Evolutionary conservation across 2,888 invertebrate species (phyloP), one percentile per base, ranked within the genome.

Genomic region (Drepana falcataria): DNA sequence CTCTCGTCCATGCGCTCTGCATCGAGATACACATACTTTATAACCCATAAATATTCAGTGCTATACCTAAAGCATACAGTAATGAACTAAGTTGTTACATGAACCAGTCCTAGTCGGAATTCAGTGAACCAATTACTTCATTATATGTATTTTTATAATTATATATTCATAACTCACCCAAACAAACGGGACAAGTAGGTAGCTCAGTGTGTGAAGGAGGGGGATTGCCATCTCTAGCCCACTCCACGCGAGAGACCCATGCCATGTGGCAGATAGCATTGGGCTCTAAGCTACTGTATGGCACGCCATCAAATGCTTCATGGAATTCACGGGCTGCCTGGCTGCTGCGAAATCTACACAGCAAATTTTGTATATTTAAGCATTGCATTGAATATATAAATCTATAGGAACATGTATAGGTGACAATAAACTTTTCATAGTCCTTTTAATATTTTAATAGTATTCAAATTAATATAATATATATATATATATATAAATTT

Each of bases 1-100:
- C 98, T 98, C 87, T 99, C 99, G 84, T 99, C 99, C 99, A 97
- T 97, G 58, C 98, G 94, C 87, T 99, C 99, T 86, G 71, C 0
- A 4, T 48, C 37, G 49, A 53, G 47, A 49, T 35, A 6, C 51
- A 4, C 9, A 21, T 2, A 9, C 6, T 57, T 48, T 35, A n/a
- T 33, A 21, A 47, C 4, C n/a, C 21, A 6, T 0, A 44, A 47
- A 34, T 53, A n/a, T n/a, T n/a, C n/a, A n/a, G n/a, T n/a, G n/a
- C n/a, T n/a, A n/a, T n/a, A n/a, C n/a, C n/a, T n/a, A n/a, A n/a
- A n/a, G n/a, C n/a, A n/a, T n/a, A n/a, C n/a, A n/a, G n/a, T n/a
- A n/a, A n/a, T n/a, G n/a, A n/a, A n/a, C n/a, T n/a, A n/a, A n/a
- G n/a, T n/a, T n/a, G n/a, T n/a, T n/a, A n/a, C n/a, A n/a, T n/a